Percentiles rank a stretch among this genome's conserved stretches.
These are phyloP conservation scores for Seira sanloemensis DNA, from an alignment of 2,888 invertebrate species.

Conservation along the genomic window DNA sequence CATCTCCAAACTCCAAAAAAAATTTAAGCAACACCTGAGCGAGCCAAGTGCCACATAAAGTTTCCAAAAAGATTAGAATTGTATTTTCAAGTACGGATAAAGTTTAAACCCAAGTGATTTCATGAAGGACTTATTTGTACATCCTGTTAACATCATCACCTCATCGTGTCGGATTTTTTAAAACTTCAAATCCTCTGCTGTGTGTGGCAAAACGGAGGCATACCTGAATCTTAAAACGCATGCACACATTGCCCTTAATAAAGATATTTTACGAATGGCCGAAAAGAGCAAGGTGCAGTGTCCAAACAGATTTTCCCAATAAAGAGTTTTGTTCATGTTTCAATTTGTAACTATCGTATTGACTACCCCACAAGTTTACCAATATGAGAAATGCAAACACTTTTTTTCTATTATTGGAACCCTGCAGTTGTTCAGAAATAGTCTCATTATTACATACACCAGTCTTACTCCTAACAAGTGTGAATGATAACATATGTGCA, in stretches of 20 bases:
- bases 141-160: not conserved
- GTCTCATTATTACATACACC: constrained; percentile 18
- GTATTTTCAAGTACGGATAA: no score
- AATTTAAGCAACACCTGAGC: no score
- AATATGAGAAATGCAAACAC: not conserved
- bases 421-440: constrained; percentile 10
- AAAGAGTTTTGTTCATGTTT: not conserved
- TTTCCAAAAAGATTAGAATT: no score
- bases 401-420: not conserved
- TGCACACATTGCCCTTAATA: no score
- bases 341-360: not conserved
- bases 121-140: not conserved
- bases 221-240: no score
- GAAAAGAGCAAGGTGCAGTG: not conserved
- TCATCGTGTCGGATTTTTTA: no score
- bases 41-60: no score
- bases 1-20: no score
- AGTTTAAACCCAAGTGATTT: no score
- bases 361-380: not conserved
- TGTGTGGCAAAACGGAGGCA: no score
- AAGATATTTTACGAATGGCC: no score
- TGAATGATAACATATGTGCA: constrained; percentile 55
- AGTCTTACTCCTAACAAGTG: constrained; percentile 34
- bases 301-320: not conserved
- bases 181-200: no score